phyloP scores from a whole-genome alignment of 2,888 invertebrate species.

The Spicauda simplicius region DNA sequence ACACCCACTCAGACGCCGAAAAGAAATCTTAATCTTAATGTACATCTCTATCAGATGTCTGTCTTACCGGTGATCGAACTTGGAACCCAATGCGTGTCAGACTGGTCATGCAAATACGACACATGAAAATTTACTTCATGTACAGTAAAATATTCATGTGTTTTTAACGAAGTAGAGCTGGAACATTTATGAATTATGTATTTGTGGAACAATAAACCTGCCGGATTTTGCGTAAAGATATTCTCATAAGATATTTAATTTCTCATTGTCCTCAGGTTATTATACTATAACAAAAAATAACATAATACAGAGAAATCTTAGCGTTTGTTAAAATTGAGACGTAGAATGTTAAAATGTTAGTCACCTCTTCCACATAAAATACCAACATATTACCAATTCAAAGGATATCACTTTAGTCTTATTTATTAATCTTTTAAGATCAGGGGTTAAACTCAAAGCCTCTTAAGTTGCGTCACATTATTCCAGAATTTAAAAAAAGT shows the following conservation, averaged over 20 bases:
- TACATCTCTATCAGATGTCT: too few species aligned
- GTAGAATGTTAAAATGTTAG: neutral
- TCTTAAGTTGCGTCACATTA: too few species aligned
- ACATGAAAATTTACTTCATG: neutral
- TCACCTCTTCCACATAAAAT: too few species aligned
- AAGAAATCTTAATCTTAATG: too few species aligned
- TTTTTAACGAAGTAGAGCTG: neutral
- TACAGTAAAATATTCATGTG: neutral
- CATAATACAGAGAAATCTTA: neutral
- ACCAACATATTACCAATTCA: too few species aligned
- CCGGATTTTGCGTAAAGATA: conserved; percentile 24
- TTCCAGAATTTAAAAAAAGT: too few species aligned
- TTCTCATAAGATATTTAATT: conserved; percentile 48
- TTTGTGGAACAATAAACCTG: conserved; percentile 8
- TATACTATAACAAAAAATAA: neutral
- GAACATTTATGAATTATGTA: neutral
- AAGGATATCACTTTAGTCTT: too few species aligned
- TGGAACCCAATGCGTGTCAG: too few species aligned
- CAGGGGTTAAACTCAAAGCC: too few species aligned
- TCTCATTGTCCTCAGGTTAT: conserved; percentile 29
- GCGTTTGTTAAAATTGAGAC: neutral
- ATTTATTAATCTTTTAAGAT: too few species aligned
- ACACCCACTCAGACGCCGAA: too few species aligned
- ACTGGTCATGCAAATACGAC: neutral
- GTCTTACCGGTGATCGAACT: too few species aligned